Percentiles rank a stretch among this genome's conserved stretches.
These are phyloP conservation scores for Halictus quadricinctus DNA, from an alignment of 2,888 invertebrate genomes.

Conservation along the genomic window DNA sequence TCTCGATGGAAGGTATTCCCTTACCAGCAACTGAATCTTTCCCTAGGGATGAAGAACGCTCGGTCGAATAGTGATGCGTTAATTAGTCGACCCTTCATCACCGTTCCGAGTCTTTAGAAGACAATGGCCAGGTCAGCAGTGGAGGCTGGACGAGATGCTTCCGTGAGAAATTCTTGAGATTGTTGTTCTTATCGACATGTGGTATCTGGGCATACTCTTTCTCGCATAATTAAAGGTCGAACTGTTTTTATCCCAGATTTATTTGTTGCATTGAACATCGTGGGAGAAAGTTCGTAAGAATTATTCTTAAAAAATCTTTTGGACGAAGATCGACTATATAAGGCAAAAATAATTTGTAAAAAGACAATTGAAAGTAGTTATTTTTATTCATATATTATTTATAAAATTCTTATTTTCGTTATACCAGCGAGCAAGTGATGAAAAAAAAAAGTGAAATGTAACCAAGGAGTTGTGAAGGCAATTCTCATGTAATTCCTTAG, in stretches of 20 bases:
- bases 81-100: constrained; percentile 18
- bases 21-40: background rate
- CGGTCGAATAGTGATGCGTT: constrained; percentile 24
- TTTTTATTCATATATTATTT: too few species aligned
- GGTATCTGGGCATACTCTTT: background rate
- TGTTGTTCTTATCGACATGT: background rate
- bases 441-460: background rate
- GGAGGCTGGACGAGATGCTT: background rate
- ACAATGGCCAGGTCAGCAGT: background rate
- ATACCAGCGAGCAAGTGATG: too few species aligned
- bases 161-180: constrained; percentile 17
- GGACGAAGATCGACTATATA: background rate
- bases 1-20: constrained; percentile 8
- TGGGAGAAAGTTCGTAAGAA: background rate
- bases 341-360: background rate
- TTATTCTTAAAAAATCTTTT: background rate
- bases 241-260: background rate
- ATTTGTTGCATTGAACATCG: background rate
- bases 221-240: background rate
- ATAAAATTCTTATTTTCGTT: too few species aligned
- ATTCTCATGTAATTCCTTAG: background rate
- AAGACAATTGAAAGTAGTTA: too few species aligned
- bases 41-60: background rate
- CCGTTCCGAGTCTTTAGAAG: background rate
- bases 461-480: background rate